These are phyloP conservation scores for Arrhopalites spinosus DNA, from an alignment of 2,888 invertebrate genomes.

Conservation along the genomic window DNA sequence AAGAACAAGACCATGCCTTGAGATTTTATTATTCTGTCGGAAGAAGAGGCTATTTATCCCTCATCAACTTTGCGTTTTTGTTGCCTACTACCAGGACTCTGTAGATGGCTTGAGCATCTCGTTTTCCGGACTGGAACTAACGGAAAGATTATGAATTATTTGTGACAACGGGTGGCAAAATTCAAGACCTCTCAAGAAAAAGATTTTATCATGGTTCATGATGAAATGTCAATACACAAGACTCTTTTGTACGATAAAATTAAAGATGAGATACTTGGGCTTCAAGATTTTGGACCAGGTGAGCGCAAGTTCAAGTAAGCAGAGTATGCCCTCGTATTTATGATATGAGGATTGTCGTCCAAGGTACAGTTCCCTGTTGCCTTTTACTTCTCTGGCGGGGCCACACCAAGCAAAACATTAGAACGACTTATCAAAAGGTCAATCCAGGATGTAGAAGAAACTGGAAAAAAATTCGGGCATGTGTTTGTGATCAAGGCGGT, in stretches of 20 bases:
- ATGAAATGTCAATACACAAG: background rate
- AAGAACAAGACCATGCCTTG: background rate
- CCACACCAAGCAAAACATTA: background rate
- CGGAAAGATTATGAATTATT: background rate
- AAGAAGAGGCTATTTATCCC: background rate
- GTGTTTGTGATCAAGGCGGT: background rate
- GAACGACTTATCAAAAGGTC: background rate
- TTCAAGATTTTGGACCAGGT: background rate
- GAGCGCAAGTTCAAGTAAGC: background rate
- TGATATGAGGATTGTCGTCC: background rate
- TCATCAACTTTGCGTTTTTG: background rate
- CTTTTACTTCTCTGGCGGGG: background rate
- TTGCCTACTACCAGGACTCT: background rate
- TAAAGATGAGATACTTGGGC: background rate
- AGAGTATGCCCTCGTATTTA: background rate
- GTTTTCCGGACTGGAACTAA: background rate
- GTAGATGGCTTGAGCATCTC: background rate
- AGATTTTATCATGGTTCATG: background rate
- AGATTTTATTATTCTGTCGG: background rate
- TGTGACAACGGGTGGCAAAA: background rate
- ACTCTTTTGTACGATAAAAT: background rate
- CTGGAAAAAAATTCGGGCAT: background rate
- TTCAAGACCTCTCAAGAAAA: background rate
- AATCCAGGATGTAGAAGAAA: background rate
- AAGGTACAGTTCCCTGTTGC: background rate